Base-by-base conservation (phyloP, 2,888 invertebrate genomes). In the Melangyna quadrimaculata region DNA sequence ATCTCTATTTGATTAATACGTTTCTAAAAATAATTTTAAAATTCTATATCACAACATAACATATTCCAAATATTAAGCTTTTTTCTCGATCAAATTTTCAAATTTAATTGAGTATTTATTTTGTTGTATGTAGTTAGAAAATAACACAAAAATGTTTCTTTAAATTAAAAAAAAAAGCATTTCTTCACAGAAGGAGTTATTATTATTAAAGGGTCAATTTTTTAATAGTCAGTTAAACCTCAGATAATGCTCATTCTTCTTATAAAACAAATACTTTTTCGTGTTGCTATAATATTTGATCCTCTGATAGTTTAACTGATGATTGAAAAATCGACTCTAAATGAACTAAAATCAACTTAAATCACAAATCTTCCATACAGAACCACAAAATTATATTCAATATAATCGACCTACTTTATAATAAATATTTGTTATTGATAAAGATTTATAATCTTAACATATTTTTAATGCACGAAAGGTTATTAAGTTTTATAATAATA, bases 31-130 rank as follows among this genome's bases (percentile, higher is more conserved):
- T 59, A 71, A 72, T 77, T 77, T 71, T 75, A 80, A 81, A 59
- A 67, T 57, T 77, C 72, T 77, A 77, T 81, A 81, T 81, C 81
- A 81, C 81, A 81, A 81, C 81, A 72, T 71, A 81, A 81, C 81
- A 81, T 65, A 67, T 81, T 77, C 67, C 59, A 72, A 77, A 77
- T 65, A 77, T 71, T 75, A 61, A 73, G 65, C 61, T 74, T 67
- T 69, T 9, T 40, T 53, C 14, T 53, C 19, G 40, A 40, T 61
- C 14, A 57, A 59, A 3, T 48, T 8, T 43, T n/a, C 12, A 61
- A 37, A 48, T 69, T 67, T 40, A 53, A 61, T 17, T 35, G 22
- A 6, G 17, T 27, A 37, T 19, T n/a, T 32, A 57, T 32, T 29
- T 37, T 14, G 19, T 48, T 27, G 40, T 37, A 3, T 27, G 40